Evolutionary conservation across 2,113 vertebrate genomes (phyloP).

Genomic region (Cavia aperea): DNA sequence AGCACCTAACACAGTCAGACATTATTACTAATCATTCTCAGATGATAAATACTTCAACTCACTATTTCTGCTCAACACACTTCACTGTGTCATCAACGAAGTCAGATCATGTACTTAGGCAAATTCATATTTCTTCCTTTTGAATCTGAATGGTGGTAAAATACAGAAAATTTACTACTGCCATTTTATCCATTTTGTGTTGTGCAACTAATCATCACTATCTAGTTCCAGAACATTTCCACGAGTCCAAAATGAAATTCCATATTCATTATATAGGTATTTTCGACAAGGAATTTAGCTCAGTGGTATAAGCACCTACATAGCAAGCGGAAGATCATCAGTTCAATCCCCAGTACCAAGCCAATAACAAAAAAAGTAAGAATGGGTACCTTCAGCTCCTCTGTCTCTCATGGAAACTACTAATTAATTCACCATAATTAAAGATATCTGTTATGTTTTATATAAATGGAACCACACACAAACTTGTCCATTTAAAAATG

Average conservation of each 20-base stretch:
- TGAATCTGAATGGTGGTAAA: not conserved
- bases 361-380: no score
- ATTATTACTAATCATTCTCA: not conserved
- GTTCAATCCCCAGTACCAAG: no score
- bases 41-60: not conserved
- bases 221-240: not conserved
- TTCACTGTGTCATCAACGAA: not conserved
- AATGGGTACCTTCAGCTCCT: no score
- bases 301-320: no score
- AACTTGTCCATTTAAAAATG: not conserved
- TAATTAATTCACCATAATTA: not conserved
- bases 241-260: not conserved
- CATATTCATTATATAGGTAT: accelerated
- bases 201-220: accelerated
- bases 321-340: no score
- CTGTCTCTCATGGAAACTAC: not conserved
- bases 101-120: not conserved
- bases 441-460: not conserved
- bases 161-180: not conserved
- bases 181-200: not conserved
- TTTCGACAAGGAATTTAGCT: no score
- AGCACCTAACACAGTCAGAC: not conserved
- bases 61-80: not conserved
- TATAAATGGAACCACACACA: not conserved
- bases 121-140: not conserved